phyloP scores from a whole-genome alignment of 2,888 invertebrate genomes.

The Dendrolimus houi region DNA sequence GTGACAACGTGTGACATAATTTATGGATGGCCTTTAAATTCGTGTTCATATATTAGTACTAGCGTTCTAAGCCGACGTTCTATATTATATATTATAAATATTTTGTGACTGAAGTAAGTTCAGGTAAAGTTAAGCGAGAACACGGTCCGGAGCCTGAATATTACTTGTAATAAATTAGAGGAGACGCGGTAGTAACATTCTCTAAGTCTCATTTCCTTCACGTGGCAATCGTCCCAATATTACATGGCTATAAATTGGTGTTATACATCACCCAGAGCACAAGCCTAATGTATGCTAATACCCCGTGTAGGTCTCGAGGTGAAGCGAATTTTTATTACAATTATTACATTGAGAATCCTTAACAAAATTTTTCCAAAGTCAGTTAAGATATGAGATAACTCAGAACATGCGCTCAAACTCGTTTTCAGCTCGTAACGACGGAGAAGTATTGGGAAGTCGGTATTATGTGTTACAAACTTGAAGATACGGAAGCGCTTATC shows the following conservation, averaged over 20 bases:
- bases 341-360: slow-evolving; percentile 19
- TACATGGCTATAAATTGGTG: slow-evolving; percentile 56
- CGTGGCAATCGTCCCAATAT: slow-evolving; percentile 61
- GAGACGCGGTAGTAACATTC: slow-evolving; percentile 40
- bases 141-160: slow-evolving; percentile 41
- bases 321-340: slow-evolving; percentile 38
- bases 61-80: too few relatives aligned
- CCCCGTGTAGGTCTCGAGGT: slow-evolving; percentile 30
- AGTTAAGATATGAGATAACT: slow-evolving; percentile 14
- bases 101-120: slow-evolving; percentile 11
- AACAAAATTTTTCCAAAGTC: slow-evolving; percentile 12
- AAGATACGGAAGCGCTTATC: slow-evolving; percentile 5
- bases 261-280: slow-evolving; percentile 18
- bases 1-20: too few relatives aligned
- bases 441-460: slow-evolving; percentile 15
- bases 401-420: slow-evolving; percentile 13
- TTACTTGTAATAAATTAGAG: slow-evolving; percentile 62
- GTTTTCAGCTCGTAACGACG: slow-evolving; percentile 12
- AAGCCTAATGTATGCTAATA: slow-evolving; percentile 40
- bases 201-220: slow-evolving; percentile 44
- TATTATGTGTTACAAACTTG: slow-evolving; percentile 9
- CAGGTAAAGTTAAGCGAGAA: slow-evolving; percentile 27
- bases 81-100: too few relatives aligned
- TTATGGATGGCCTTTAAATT: too few relatives aligned
- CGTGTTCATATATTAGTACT: too few relatives aligned